phyloP scores from a whole-genome alignment of 2,888 invertebrate species.

The Drosophila kanekoi region DNA sequence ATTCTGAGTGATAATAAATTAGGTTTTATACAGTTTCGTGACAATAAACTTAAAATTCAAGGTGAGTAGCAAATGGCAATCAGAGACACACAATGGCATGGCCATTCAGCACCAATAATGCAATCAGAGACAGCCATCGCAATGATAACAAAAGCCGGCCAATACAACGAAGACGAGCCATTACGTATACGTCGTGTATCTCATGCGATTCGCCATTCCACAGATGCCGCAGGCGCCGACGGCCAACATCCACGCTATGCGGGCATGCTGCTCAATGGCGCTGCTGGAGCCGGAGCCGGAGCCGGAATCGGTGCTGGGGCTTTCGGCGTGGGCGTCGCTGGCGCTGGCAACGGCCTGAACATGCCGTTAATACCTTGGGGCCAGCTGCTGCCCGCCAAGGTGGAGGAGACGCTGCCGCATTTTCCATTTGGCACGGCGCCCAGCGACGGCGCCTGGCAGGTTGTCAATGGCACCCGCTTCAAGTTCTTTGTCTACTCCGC shows the following conservation, averaged over 20 bases:
- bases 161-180: conserved; percentile 14
- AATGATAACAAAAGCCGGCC: conserved; percentile 42
- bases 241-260: conserved; percentile 78
- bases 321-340: conserved; percentile 56
- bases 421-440: conserved; percentile 89
- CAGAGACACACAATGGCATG: conserved; percentile 49
- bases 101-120: conserved; percentile 34
- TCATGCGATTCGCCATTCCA: conserved; percentile 48
- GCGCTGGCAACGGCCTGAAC: conserved; percentile 60
- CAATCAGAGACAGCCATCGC: conserved; percentile 34
- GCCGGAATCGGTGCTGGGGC: conserved; percentile 59
- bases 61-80: conserved; percentile 78
- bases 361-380: conserved; percentile 84
- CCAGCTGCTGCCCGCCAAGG: conserved; percentile 83
- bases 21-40: conserved; percentile 85
- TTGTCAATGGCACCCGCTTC: conserved; percentile 87
- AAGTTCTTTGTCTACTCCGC: conserved; percentile 97
- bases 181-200: conserved; percentile 52
- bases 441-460: conserved; percentile 92
- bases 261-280: conserved; percentile 77
- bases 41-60: conserved; percentile 85
- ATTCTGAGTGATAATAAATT: conserved; percentile 85
- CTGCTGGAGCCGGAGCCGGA: conserved; percentile 46
- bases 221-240: conserved; percentile 81
- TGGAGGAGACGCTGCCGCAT: conserved; percentile 86